Percentiles rank a stretch among this genome's conserved stretches.
Conservation (phyloP, 2,113 vertebrate genomes). For the Tichodroma muraria region DNA sequence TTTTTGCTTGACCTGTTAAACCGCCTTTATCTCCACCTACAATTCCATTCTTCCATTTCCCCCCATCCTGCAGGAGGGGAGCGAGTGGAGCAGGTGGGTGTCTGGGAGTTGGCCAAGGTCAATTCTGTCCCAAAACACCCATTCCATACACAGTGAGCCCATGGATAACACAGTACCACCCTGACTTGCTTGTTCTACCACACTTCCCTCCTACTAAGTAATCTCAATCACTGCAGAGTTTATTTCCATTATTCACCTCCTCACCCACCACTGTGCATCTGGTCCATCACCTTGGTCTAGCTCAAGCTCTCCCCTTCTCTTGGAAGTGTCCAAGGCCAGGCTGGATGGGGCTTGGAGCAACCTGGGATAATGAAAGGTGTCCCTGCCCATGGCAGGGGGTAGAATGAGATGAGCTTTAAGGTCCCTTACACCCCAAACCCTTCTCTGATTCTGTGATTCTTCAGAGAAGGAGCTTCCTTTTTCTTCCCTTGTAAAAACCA, state of each 20-base stretch:
- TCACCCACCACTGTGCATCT: background rate
- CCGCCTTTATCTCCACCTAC: background rate
- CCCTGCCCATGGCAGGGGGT: background rate
- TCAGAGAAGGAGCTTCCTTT: background rate
- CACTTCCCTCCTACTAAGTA: background rate
- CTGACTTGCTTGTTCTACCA: background rate
- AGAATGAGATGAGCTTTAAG: background rate
- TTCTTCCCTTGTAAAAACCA: background rate
- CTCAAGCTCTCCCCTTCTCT: background rate
- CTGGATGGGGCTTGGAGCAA: fast-evolving
- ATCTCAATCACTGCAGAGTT: background rate
- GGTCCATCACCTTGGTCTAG: background rate
- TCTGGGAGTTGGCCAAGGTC: background rate
- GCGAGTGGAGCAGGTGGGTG: fast-evolving
- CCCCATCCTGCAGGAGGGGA: background rate
- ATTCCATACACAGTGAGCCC: background rate
- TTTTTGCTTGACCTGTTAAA: background rate
- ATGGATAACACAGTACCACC: background rate
- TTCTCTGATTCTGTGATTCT: background rate
- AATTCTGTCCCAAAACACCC: background rate
- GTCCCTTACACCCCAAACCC: background rate
- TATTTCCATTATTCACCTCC: background rate
- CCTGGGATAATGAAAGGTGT: background rate
- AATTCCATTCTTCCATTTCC: background rate
- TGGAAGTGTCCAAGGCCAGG: background rate